Evolutionary conservation across 2,888 invertebrate species (phyloP), one percentile per base, ranked within the genome.

Genomic region (Pandemis corylana): DNA sequence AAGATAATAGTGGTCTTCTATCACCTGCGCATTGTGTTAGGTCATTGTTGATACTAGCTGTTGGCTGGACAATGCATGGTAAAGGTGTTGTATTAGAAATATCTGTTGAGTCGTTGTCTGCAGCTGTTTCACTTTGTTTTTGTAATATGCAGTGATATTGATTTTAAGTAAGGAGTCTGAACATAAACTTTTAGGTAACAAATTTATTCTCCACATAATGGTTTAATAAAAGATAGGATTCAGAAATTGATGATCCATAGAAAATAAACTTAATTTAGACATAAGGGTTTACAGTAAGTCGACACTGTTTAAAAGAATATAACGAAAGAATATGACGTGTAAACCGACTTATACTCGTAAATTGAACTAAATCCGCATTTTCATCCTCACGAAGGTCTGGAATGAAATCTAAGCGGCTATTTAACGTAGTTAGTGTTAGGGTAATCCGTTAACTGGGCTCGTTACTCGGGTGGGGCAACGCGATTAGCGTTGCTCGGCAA

Each of bases 371-470:
- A 65, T 28, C 65, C 20, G 46, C 7, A 65, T 49, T 13, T 20
- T 46, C 65, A 51, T 65, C 36, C 49, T 7, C 36, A 36, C 28
- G 28, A 12, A 59, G 28, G 28, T 28, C 28, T 9, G 64, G 20
- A 46, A 10, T 64, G 64, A 28, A 44, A 46, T 44, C 64, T 20
- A 20, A 59, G 59, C 59, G 59, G 64, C 64, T 46, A 64, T 59
- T 59, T 64, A 64, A 64, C 49, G 36, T 1, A 51, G 66, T 66
- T 66, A 66, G 66, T 65, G 77, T 79, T 72, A 78, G 77, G 77
- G 80, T 83, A 85, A 86, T 86, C 84, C 81, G 83, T 84, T 82
- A 84, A 80, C 83, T 81, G 79, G 75, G 79, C 80, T 81, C 80
- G 82, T 86, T 84, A 83, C 79, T 36, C n/a, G 72, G 28, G 49